Evolutionary conservation across 2,113 vertebrate genomes (phyloP), one percentile per base, ranked within the genome.

Genomic region (Serinus canaria): DNA sequence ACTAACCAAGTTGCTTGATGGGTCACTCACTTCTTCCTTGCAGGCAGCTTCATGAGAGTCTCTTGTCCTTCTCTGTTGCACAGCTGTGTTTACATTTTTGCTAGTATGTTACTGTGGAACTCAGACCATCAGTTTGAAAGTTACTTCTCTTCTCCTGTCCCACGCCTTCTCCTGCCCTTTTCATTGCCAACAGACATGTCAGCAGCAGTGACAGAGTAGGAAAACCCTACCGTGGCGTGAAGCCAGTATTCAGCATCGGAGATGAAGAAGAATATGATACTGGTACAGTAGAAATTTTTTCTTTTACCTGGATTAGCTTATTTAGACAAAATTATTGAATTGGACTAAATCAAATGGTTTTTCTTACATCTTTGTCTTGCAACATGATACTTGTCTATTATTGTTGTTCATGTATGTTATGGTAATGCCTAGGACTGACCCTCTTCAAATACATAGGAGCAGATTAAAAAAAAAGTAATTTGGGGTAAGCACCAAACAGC

Each of bases 241-340:
- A 99, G 90, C 99, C 99, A 4, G 99, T 99, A 39, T 99, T 99
- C 98, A 99, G 99, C 96, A 99, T 99, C 0, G 99, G 98, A 19
- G 99, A 99, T 89, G 99, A 99, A 97, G 99, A 99, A 72, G 99
- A 99, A 74, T 99, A 99, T 0, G 99, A 99, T 90, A 99, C 99
- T 95, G 99, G 99, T 99, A 93, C 63, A 64, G 97, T 94, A 88
- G 46, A 76, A 28, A 33, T 77, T 70, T 60, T 56, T 94, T 9
- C 11, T 59, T 20, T 91, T 79, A n/a, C 8, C 31, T 78, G 6
- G 6, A 89, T 68, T n/a, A 47, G 4, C 6, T 43, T 56, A 7
- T 72, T 60, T 75, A 75, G 24, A 55, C 13, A 90, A 72, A 89
- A n/a, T 37, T 55, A 60, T 8, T 37, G 21, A 64, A 19, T 63